These are phyloP conservation scores for Dendrolimus kikuchii DNA, from an alignment of 1,140 invertebrate genomes.

Conservation along the genomic window DNA sequence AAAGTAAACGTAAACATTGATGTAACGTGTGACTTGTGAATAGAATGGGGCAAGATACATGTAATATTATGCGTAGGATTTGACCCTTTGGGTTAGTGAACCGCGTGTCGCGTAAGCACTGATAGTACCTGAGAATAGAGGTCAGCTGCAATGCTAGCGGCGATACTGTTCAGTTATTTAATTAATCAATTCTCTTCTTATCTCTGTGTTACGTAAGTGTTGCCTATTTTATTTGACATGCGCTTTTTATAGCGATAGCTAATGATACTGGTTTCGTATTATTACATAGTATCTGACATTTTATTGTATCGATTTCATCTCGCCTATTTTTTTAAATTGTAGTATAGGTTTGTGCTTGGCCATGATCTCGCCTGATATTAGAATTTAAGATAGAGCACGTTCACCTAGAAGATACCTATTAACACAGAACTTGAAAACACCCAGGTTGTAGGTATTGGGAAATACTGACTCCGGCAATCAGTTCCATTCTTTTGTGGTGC, in stretches of 20 bases:
- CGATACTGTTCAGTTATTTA: constrained; percentile 30
- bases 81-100: constrained; percentile 44
- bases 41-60: constrained; percentile 26
- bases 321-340: too few relatives aligned
- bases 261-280: too few relatives aligned
- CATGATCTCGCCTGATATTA: too few relatives aligned
- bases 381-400: too few relatives aligned
- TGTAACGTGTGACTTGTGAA: constrained; percentile 31
- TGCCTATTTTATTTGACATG: background rate
- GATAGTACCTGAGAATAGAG: constrained; percentile 13
- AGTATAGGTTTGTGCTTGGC: too few relatives aligned
- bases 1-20: constrained; percentile 43
- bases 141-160: constrained; percentile 10
- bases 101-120: constrained; percentile 22
- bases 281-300: too few relatives aligned
- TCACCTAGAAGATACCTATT: too few relatives aligned
- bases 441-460: too few relatives aligned
- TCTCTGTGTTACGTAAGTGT: background rate
- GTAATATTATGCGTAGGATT: constrained; percentile 20
- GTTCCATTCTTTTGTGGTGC: too few relatives aligned
- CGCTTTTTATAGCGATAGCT: background rate
- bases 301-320: too few relatives aligned
- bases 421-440: too few relatives aligned
- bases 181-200: constrained; percentile 16
- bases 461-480: too few relatives aligned